Evolutionary conservation across 2,113 vertebrate genomes (phyloP).

Genomic region (Protomyctophum bolini): DNA sequence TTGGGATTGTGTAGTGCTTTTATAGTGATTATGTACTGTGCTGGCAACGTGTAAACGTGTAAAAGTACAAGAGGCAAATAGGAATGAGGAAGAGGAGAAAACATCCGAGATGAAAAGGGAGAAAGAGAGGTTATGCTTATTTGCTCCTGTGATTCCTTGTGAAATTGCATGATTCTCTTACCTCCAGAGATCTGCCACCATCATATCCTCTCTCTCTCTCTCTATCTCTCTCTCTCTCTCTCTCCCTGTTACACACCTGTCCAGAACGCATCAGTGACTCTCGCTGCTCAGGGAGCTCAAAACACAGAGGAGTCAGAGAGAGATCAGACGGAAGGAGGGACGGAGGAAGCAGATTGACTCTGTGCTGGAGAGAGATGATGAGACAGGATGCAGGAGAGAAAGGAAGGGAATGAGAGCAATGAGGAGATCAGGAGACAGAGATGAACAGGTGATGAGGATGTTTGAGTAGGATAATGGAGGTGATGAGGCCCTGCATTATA

Average conservation of each 20-base stretch:
- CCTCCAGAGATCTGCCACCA: constrained; percentile 63
- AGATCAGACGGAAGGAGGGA: constrained; percentile 2
- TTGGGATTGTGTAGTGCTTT: constrained; percentile 18
- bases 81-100: constrained; percentile 34
- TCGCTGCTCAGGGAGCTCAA: constrained; percentile 45
- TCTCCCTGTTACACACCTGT: constrained; percentile 69
- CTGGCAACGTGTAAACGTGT: constrained; percentile 30
- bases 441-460: constrained; percentile 1
- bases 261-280: constrained; percentile 59
- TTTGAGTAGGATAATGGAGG: too few species aligned
- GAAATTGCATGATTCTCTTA: constrained; percentile 72
- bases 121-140: constrained; percentile 49
- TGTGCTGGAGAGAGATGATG: not conserved
- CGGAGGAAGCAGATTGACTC: not conserved
- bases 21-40: constrained; percentile 14
- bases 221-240: constrained; percentile 24
- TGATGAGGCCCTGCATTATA: too few species aligned
- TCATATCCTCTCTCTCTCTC: constrained; percentile 17
- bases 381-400: constrained; percentile 7
- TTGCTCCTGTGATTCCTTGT: constrained; percentile 58
- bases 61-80: constrained; percentile 18
- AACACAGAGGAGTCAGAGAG: constrained; percentile 2
- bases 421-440: constrained; percentile 24
- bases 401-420: not conserved
- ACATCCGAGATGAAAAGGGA: constrained; percentile 45